Evolutionary conservation across 1,140 invertebrate genomes (phyloP).

Genomic region (Lamellibrachia luymesi): DNA sequence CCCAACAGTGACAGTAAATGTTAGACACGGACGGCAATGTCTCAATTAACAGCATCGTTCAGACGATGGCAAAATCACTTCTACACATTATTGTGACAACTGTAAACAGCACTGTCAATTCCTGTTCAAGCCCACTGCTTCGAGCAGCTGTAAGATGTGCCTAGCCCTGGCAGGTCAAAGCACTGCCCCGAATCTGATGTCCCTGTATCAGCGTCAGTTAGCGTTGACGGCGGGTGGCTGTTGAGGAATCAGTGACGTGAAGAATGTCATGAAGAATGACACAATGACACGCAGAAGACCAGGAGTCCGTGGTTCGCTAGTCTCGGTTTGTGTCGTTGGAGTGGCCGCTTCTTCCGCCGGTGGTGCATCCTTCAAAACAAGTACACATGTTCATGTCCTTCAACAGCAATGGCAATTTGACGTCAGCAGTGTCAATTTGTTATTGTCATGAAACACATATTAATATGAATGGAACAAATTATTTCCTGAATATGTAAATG

Average conservation of each 20-base stretch:
- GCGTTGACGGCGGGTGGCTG: conserved; percentile 33
- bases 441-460: not conserved
- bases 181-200: not conserved
- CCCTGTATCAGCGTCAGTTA: conserved; percentile 11
- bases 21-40: not conserved
- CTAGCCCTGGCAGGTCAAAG: not conserved
- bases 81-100: not conserved
- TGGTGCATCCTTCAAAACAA: conserved; percentile 31
- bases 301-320: conserved; percentile 23
- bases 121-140: not conserved
- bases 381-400: not conserved
- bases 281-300: conserved; percentile 58
- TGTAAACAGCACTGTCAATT: conserved; percentile 1
- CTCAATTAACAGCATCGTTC: not conserved
- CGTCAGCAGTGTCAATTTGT: not conserved
- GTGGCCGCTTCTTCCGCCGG: conserved; percentile 33
- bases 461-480: too few species aligned
- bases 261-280: conserved; percentile 75
- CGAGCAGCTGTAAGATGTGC: conserved; percentile 1
- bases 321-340: conserved; percentile 21
- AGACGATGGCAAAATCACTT: not conserved
- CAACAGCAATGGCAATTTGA: not conserved
- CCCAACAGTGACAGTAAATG: not conserved
- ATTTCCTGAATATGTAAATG: too few species aligned
- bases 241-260: conserved; percentile 75